phyloP scores from a whole-genome alignment of 2,797 vertebrate genomes.

The Molothrus aeneus region DNA sequence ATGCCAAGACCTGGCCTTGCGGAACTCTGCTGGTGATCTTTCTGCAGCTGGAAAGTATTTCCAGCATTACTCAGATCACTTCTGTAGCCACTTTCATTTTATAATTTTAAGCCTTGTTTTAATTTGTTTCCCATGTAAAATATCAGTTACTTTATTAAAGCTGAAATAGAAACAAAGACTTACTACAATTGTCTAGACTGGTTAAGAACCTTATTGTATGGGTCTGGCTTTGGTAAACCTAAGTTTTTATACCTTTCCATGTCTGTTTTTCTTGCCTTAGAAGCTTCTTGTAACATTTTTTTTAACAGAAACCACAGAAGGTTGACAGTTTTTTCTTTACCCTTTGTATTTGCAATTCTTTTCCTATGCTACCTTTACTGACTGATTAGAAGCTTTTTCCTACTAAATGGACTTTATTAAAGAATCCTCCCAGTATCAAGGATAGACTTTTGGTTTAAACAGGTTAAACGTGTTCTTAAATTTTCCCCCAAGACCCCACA shows the following conservation, averaged over 20 bases:
- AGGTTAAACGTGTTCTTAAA: background rate
- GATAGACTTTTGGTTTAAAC: background rate
- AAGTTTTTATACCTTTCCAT: background rate
- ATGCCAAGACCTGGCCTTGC: slow-evolving; percentile 17
- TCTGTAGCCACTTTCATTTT: slow-evolving; percentile 13
- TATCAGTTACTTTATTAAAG: background rate
- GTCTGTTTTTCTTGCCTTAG: background rate
- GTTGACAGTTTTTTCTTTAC: background rate
- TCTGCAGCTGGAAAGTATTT: slow-evolving; percentile 28
- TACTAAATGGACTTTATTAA: background rate
- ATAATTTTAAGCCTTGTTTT: background rate
- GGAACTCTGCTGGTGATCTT: slow-evolving; percentile 14
- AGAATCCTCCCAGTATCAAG: background rate
- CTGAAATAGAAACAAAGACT: background rate
- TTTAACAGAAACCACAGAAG: background rate
- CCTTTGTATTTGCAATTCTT: background rate
- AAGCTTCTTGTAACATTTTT: background rate
- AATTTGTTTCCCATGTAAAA: background rate
- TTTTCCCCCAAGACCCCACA: background rate
- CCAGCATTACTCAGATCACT: slow-evolving; percentile 2
- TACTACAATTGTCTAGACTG: background rate
- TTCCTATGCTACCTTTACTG: background rate
- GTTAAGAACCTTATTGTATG: background rate
- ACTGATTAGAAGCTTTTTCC: background rate
- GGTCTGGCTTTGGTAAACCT: background rate